A percentile compares a stretch with the other conserved stretches of the same genome.
These are phyloP conservation scores for Lepeophtheirus nordmannii DNA, from an alignment of 2,888 invertebrate genomes.

Conservation along the genomic window DNA sequence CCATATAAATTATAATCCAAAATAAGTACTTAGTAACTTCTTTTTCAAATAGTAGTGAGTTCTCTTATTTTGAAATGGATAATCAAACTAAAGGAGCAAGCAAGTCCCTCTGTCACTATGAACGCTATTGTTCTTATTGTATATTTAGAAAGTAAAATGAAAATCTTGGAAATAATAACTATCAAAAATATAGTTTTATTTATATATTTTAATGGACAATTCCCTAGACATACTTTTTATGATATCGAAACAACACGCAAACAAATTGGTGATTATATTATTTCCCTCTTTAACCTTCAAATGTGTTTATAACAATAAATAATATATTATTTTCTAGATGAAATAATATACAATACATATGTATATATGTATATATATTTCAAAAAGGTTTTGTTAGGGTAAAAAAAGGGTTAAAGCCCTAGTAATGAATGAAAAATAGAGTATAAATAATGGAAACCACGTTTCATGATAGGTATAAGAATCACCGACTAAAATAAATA, in stretches of 20 bases:
- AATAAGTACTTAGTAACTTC: no score
- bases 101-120: no score
- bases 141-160: no score
- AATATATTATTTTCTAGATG: neutral
- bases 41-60: no score
- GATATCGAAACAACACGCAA: conserved; percentile 5
- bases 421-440: no score
- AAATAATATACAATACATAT: neutral
- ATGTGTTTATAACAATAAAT: neutral
- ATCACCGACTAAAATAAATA: no score
- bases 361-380: neutral
- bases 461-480: no score
- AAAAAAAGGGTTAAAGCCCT: neutral
- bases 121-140: no score
- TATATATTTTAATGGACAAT: conserved; percentile 5
- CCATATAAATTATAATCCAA: no score
- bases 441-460: no score
- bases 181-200: neutral
- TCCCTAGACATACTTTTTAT: neutral
- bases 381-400: neutral
- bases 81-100: no score
- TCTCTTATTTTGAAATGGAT: no score
- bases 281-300: neutral
- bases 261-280: conserved; percentile 1
- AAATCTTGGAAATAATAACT: neutral